phyloP scores from a whole-genome alignment of 2,113 vertebrate species.

The Mola mola region DNA sequence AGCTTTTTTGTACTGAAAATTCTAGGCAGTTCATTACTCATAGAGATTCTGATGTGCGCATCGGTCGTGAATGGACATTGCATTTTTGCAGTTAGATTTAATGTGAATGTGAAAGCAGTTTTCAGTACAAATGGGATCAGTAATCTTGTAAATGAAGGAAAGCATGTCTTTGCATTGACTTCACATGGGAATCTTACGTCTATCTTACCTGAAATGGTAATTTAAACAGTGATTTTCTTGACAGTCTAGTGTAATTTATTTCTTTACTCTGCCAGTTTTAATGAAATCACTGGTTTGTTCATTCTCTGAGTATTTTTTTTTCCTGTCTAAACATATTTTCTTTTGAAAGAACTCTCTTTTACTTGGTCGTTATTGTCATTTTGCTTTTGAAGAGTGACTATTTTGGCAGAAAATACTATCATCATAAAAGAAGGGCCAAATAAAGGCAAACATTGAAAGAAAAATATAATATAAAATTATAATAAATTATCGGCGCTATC shows the following conservation, averaged over 20 bases:
- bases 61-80: constrained; percentile 62
- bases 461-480: background rate
- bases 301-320: constrained; percentile 18
- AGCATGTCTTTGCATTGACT: constrained; percentile 73
- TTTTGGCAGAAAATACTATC: constrained; percentile 56
- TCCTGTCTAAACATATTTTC: constrained; percentile 22
- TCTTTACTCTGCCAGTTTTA: constrained; percentile 49
- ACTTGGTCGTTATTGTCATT: constrained; percentile 17
- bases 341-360: constrained; percentile 12
- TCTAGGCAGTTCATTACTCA: constrained; percentile 68
- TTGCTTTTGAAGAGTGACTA: constrained; percentile 32
- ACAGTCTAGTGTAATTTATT: constrained; percentile 54
- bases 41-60: constrained; percentile 64
- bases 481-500: constrained; percentile 9
- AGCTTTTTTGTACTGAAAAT: constrained; percentile 70
- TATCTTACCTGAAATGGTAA: constrained; percentile 55
- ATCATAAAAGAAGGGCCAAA: constrained; percentile 37
- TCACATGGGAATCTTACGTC: constrained; percentile 58
- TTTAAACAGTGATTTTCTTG: constrained; percentile 52
- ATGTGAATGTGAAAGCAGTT: constrained; percentile 74
- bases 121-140: constrained; percentile 68
- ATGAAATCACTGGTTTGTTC: constrained; percentile 20
- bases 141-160: constrained; percentile 76
- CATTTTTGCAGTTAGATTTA: constrained; percentile 65
- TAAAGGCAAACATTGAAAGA: constrained; percentile 41